phyloP scores from a whole-genome alignment of 2,888 invertebrate species.

The Germaria angustata region DNA sequence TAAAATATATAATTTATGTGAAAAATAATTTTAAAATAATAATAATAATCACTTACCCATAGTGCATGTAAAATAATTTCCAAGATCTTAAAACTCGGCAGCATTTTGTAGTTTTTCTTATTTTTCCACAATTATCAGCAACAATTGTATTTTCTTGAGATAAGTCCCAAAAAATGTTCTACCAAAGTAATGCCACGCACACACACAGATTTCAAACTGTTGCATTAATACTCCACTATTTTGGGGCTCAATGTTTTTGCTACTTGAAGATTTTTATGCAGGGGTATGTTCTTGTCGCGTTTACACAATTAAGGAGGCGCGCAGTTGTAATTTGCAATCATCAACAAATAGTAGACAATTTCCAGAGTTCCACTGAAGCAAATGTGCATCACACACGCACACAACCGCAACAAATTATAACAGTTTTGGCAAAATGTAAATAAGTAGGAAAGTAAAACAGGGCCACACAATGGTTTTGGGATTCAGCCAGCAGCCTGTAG shows the following conservation, averaged over 20 bases:
- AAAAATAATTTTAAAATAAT: too few species aligned
- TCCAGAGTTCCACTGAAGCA: slow-evolving; percentile 59
- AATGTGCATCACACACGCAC: not conserved
- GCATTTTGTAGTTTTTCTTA: slow-evolving; percentile 1
- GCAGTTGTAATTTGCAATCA: slow-evolving; percentile 65
- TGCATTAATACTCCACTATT: slow-evolving; percentile 4
- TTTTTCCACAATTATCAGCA: slow-evolving; percentile 9
- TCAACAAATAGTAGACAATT: slow-evolving; percentile 67
- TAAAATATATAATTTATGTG: not conserved
- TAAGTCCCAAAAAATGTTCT: not conserved
- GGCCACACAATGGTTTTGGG: slow-evolving; percentile 27
- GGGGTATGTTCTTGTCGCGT: not conserved
- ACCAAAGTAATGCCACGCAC: not conserved
- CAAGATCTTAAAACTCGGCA: not conserved
- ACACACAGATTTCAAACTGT: slow-evolving; percentile 8
- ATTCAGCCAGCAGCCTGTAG: slow-evolving; percentile 14
- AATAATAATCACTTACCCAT: slow-evolving; percentile 32
- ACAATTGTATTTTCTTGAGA: not conserved
- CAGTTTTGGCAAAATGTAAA: slow-evolving; percentile 5
- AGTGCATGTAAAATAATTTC: slow-evolving; percentile 1
- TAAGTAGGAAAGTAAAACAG: not conserved
- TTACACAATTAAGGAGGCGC: slow-evolving; percentile 25
- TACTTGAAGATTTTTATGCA: not conserved
- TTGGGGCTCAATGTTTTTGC: not conserved
- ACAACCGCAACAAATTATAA: not conserved